Evolutionary conservation across 2,113 vertebrate species (phyloP), one percentile per base, ranked within the genome.

Genomic region (Lycaon pictus): DNA sequence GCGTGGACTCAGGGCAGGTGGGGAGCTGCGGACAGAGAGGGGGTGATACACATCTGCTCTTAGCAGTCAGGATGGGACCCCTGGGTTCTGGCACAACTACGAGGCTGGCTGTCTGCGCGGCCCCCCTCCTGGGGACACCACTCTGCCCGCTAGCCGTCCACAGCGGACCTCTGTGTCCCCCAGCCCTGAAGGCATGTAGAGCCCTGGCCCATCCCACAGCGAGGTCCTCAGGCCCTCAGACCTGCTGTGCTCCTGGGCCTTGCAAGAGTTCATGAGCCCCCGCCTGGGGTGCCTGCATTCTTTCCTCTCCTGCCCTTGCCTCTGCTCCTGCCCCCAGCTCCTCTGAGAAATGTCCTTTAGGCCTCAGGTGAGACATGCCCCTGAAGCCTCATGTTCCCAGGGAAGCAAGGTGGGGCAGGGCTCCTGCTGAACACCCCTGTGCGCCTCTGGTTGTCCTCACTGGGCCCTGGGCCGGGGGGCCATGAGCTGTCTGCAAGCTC

Each of bases 401-500:
- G 15, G 19, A 58, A 58, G 56, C 48, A 0, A 0, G 7, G 1
- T 2, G 7, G 69, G 13, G 8, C 8, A 2, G 25, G 25, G 71
- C 11, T 3, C 48, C 32, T 0, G 0, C 0, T 43, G 35, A 1
- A 11, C 5, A 11, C 25, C 51, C 87, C 63, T 27, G 0, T 32
- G 67, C 37, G 51, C 51, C 13, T 22, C 32, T 7, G 19, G 11
- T 53, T 69, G 51, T 43, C 60, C 69, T 4, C 1, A 2, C 63
- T 1, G 65, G 35, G 27, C 43, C 60, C n/a, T 11, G 55, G 37
- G 32, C 63, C 51, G 11, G 13, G 77, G 10, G 48, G 20, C 48
- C 58, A 0, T 2, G 8, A 12, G 16, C 11, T 1, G 0, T 29
- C 48, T 0, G 27, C 0, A 11, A 35, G 58, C 15, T 0, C 15